Percentiles rank a stretch among this genome's conserved stretches.
phyloP scores from a whole-genome alignment of 2,888 invertebrate species.

The Diachrysia chrysitis region DNA sequence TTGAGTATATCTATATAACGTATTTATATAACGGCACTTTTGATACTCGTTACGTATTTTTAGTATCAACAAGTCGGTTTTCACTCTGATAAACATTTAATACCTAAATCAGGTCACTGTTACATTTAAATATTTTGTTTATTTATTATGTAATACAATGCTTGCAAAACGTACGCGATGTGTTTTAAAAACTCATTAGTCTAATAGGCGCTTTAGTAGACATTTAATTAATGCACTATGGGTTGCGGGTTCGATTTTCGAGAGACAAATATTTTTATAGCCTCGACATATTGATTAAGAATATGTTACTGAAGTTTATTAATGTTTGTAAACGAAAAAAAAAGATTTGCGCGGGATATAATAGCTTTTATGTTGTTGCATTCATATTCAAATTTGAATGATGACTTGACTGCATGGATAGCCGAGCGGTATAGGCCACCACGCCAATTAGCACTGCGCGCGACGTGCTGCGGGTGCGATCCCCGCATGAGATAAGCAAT shows the following conservation, averaged over 20 bases:
- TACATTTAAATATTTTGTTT: slow-evolving; percentile 2
- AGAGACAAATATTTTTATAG: neutral
- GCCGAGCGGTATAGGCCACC: too few species aligned
- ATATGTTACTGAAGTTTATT: too few species aligned
- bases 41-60: neutral
- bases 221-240: neutral
- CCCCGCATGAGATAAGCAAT: too few species aligned
- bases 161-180: neutral
- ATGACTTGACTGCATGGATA: too few species aligned
- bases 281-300: neutral
- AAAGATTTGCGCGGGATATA: too few species aligned
- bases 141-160: neutral
- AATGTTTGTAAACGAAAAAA: too few species aligned
- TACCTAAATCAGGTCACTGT: neutral
- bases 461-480: too few species aligned
- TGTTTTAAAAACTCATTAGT: neutral
- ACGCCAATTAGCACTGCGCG: too few species aligned
- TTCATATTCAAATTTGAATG: too few species aligned
- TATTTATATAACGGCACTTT: neutral
- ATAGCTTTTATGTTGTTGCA: too few species aligned
- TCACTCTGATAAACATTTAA: slow-evolving; percentile 1
- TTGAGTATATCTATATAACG: neutral
- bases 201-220: neutral
- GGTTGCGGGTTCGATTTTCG: neutral
- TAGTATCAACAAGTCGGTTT: neutral